These are phyloP conservation scores for Lemur catta DNA, from an alignment of 2,797 vertebrate species.

Conservation along the genomic window DNA sequence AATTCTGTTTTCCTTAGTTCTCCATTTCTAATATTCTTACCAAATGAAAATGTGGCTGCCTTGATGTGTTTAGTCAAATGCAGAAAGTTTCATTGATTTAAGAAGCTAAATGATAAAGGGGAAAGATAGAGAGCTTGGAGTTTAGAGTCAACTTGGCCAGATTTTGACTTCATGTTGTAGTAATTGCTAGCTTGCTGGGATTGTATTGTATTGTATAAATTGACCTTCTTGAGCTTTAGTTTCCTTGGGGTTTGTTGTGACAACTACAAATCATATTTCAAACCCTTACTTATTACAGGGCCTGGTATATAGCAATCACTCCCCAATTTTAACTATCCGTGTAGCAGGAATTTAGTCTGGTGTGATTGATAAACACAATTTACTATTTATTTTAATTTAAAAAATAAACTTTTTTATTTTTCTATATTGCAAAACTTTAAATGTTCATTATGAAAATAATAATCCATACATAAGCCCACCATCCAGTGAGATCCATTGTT, in stretches of 20 bases:
- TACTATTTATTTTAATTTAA: slow-evolving; percentile 25
- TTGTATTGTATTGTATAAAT: background rate
- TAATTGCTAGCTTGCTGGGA: background rate
- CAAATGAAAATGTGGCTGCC: background rate
- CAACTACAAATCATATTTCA: background rate
- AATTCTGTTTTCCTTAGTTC: slow-evolving; percentile 2
- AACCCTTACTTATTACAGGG: background rate
- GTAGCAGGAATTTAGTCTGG: background rate
- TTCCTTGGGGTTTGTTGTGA: slow-evolving; percentile 9
- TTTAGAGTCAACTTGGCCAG: background rate
- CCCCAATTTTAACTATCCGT: background rate
- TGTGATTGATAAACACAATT: background rate
- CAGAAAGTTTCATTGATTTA: background rate
- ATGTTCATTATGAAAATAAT: slow-evolving; percentile 6
- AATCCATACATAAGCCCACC: background rate
- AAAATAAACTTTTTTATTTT: background rate
- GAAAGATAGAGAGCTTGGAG: background rate
- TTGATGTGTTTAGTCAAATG: background rate
- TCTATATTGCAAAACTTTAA: background rate
- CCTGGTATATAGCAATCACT: background rate
- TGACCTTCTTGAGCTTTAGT: background rate
- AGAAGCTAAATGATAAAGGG: background rate
- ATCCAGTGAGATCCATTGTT: background rate
- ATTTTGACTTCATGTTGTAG: background rate
- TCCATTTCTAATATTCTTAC: slow-evolving; percentile 33